phyloP scores from a whole-genome alignment of 2,113 vertebrate genomes.

The Cinclus mexicanus region DNA sequence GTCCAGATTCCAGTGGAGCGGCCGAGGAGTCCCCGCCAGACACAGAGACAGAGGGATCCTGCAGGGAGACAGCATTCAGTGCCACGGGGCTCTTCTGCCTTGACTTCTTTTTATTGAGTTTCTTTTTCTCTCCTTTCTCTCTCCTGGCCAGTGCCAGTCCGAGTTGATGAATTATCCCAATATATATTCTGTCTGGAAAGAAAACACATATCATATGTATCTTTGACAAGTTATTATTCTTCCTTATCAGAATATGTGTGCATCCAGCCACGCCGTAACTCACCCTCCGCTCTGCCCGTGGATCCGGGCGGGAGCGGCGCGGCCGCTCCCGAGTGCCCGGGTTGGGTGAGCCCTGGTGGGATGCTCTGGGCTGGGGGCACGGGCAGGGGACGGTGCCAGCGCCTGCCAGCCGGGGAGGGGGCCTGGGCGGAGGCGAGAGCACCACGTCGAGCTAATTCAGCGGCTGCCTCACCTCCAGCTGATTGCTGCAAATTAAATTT shows the following conservation, averaged over 20 bases:
- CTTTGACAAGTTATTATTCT: slow-evolving; percentile 86
- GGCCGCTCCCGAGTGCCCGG: accelerated
- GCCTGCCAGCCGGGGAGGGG: not conserved
- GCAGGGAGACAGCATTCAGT: accelerated
- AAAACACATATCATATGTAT: slow-evolving; percentile 81
- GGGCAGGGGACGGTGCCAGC: not conserved
- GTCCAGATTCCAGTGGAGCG: not conserved
- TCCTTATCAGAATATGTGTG: slow-evolving; percentile 79
- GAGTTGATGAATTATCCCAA: slow-evolving; percentile 81
- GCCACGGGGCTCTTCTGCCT: not conserved
- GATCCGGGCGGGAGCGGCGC: not conserved
- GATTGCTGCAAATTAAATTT: slow-evolving; percentile 48
- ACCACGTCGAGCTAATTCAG: not conserved
- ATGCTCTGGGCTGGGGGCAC: not conserved
- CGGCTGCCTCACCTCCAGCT: slow-evolving; percentile 46
- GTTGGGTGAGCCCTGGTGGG: accelerated
- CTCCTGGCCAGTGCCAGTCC: slow-evolving; percentile 45
- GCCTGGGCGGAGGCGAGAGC: not conserved
- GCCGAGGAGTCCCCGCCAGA: not conserved
- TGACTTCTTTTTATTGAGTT: not conserved
- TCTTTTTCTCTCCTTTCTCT: not conserved
- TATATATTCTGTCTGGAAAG: slow-evolving; percentile 75
- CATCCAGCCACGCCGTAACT: slow-evolving; percentile 64
- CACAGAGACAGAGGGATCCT: not conserved
- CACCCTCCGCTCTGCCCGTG: not conserved